Base-by-base conservation (phyloP, 2,113 vertebrate species). In the Leptodactylus fuscus region DNA sequence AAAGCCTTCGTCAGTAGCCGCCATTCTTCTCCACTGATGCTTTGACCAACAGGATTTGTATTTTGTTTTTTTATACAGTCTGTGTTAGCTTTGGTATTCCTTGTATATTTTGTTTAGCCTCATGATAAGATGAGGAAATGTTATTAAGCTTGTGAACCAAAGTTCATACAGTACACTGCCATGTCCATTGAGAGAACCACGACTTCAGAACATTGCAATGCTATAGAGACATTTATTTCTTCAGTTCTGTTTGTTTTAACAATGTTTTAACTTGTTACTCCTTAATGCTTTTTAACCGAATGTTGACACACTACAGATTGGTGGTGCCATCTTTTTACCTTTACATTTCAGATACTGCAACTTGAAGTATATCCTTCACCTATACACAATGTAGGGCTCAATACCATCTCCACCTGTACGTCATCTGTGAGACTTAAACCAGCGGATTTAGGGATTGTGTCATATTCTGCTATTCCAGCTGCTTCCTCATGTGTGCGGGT, bases 261-360 rank as follows among this genome's bases (percentile, higher is more conserved):
- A 38, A 36, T 53, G 27, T 73, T 41, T 73, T 70, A 60, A 73
- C 11, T 4, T 48, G 4, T 60, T 44, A 38, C 69, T 71, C 18
- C 4, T 55, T 24, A 16, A 18, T 62, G 13, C 38, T 65, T 70
- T 70, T 82, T 51, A 69, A 69, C 32, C 7, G 34, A 69, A 46
- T 46, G 38, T 46, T 48, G n/a, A 41, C 34, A 62, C 82, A 83
- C 82, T 75, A 74, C 82, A 83, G 34, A 60, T 83, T 24, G 53
- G 36, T 62, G 71, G 49, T 13, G 34, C 71, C 22, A 41, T 44
- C 16, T 38, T 73, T n/a, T 82, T 38, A 22, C 18, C 29, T 55
- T 55, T 16, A 76, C 44, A 36, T 62, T 38, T 62, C 13, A 62
- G 38, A 55, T 32, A 16, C 24, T 62, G n/a, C 18, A 12, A 51